These are phyloP conservation scores for Chirona hameri DNA, from an alignment of 2,888 invertebrate genomes.

Conservation along the genomic window DNA sequence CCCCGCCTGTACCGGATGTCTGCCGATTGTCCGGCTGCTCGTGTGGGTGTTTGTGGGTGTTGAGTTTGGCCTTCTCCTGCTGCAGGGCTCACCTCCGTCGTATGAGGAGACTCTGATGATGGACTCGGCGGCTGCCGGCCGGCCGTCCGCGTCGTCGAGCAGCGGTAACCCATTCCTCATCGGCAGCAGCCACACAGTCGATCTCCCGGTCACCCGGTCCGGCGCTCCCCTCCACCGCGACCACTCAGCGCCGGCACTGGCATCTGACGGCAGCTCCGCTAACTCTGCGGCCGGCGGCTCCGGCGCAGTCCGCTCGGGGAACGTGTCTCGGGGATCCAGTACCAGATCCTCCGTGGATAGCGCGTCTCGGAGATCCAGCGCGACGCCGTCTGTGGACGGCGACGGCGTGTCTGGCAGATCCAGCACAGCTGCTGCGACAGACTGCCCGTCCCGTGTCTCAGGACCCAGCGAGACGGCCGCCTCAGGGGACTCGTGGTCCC, in stretches of 20 bases:
- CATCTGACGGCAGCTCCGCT: background rate
- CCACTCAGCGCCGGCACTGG: background rate
- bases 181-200: background rate
- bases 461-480: too few species aligned
- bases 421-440: too few species aligned
- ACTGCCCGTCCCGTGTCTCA: too few species aligned
- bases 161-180: background rate
- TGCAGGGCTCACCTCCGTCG: background rate
- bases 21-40: too few species aligned
- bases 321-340: background rate
- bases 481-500: too few species aligned
- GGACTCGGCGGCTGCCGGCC: background rate
- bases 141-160: background rate
- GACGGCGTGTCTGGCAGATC: background rate
- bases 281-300: background rate
- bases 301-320: too few species aligned
- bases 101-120: background rate
- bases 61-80: background rate
- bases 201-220: background rate
- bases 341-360: background rate
- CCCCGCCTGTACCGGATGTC: too few species aligned
- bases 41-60: background rate
- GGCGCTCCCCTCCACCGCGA: background rate
- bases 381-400: background rate
- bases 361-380: background rate